A percentile compares a stretch with the other conserved stretches of the same genome.
Conservation (phyloP, 2,797 vertebrate species). For the Peromyscus aztecus region DNA sequence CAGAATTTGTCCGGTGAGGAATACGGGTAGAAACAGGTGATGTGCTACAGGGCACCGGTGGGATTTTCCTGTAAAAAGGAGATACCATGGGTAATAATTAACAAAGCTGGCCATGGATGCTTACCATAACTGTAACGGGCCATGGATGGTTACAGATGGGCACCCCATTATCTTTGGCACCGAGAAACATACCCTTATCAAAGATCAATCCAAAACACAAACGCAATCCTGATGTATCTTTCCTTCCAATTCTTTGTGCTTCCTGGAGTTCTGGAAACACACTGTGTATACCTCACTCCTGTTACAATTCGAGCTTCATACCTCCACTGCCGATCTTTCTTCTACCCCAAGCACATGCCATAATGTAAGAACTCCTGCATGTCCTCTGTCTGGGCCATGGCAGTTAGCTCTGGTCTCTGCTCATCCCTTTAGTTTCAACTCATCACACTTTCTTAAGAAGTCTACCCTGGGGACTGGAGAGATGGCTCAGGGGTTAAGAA, state of each 20-base stretch:
- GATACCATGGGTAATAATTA: not conserved
- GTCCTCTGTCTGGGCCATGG: not conserved
- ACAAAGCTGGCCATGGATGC: accelerated
- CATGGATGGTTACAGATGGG: accelerated
- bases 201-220: not conserved
- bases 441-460: not conserved
- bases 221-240: too few species aligned
- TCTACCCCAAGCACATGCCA: not conserved
- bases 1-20: slow-evolving; percentile 94
- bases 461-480: not conserved
- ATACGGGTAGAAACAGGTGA: slow-evolving; percentile 87
- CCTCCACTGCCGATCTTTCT: not conserved
- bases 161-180: too few species aligned
- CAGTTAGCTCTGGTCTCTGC: not conserved
- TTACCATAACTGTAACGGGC: too few species aligned
- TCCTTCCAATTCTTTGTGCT: not conserved
- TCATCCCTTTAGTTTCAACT: not conserved
- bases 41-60: slow-evolving; percentile 94
- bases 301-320: accelerated
- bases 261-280: not conserved
- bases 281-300: accelerated
- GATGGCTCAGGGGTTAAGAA: not conserved
- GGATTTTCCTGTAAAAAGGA: slow-evolving; percentile 94
- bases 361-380: not conserved
- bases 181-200: not conserved